A percentile compares a stretch with the other conserved stretches of the same genome.
Evolutionary conservation across 2,113 vertebrate genomes (phyloP).

Genomic region (Crotalus helleri): DNA sequence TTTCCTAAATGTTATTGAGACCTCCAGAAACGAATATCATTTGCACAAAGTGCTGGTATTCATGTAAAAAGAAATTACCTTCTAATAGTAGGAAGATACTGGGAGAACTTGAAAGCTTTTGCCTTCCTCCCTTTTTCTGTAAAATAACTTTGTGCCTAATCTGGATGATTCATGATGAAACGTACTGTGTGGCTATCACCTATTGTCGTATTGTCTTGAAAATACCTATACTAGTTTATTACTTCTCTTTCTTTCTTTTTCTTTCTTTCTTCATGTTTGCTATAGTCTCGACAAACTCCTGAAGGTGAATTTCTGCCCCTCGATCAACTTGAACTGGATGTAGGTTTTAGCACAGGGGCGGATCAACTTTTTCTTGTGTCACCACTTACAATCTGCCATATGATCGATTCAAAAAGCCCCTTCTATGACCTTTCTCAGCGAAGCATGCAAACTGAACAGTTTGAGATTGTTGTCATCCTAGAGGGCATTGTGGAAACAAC

Average conservation of each 20-base stretch:
- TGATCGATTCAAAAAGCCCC: conserved; percentile 98
- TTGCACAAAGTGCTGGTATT: not conserved
- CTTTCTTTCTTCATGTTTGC: conserved; percentile 58
- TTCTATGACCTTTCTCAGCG: conserved; percentile 98
- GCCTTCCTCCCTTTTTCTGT: not conserved
- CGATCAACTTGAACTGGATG: conserved; percentile 98
- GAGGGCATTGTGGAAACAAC: conserved; percentile 99
- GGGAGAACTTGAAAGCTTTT: conserved; percentile 1
- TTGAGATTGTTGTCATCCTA: conserved; percentile 98
- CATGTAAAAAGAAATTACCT: not conserved
- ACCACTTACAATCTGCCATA: conserved; percentile 97
- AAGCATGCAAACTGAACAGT: conserved; percentile 97
- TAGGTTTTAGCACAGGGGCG: conserved; percentile 97
- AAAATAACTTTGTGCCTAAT: conserved; percentile 41
- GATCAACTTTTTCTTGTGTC: conserved; percentile 99
- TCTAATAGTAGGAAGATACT: not conserved
- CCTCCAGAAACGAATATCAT: not conserved
- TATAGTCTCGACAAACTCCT: conserved; percentile 96
- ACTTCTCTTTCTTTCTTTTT: conserved; percentile 57
- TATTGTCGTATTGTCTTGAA: conserved; percentile 57
- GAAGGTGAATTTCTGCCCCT: conserved; percentile 98
- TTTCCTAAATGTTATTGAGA: not conserved
- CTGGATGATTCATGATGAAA: conserved; percentile 52
- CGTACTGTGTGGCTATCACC: conserved; percentile 61
- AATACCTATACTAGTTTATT: conserved; percentile 49